Conservation (phyloP, 2,797 vertebrate species). For the Pempheris klunzingeri region DNA sequence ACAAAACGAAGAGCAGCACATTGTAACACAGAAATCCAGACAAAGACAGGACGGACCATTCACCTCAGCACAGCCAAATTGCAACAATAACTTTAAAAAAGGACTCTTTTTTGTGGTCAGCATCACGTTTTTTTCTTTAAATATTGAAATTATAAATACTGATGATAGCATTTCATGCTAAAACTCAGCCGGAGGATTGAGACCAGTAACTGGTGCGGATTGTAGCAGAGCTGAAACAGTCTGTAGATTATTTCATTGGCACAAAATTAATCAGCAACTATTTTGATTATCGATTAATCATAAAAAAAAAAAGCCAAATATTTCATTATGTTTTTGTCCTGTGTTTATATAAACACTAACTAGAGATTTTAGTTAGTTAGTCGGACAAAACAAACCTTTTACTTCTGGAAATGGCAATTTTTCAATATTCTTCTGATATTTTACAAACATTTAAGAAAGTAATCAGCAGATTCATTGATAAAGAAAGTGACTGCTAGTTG, state of each 20-base stretch:
- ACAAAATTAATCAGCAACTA: background rate
- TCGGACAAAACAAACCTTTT: background rate
- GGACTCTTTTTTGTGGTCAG: conserved; percentile 15
- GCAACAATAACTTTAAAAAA: conserved; percentile 23
- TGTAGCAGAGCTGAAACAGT: background rate
- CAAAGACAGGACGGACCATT: conserved; percentile 57
- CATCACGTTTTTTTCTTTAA: conserved; percentile 5
- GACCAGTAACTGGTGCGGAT: background rate
- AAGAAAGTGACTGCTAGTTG: background rate
- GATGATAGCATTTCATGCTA: conserved; percentile 26
- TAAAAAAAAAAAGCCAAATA: background rate
- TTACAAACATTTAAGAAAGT: background rate
- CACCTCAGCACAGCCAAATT: conserved; percentile 56
- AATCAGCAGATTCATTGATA: background rate
- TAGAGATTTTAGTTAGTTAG: background rate
- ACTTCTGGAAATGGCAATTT: background rate
- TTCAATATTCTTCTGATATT: background rate
- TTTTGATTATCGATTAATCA: background rate
- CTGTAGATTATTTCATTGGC: background rate
- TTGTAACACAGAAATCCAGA: conserved; percentile 55
- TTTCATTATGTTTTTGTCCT: background rate
- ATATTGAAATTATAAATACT: conserved; percentile 37
- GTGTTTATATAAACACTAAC: background rate
- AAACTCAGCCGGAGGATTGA: conserved; percentile 11
- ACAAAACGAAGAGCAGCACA: conserved; percentile 71